A percentile compares a stretch with the other conserved stretches of the same genome.
Evolutionary conservation across 2,888 invertebrate genomes (phyloP).

Genomic region (Drosophila birchii): DNA sequence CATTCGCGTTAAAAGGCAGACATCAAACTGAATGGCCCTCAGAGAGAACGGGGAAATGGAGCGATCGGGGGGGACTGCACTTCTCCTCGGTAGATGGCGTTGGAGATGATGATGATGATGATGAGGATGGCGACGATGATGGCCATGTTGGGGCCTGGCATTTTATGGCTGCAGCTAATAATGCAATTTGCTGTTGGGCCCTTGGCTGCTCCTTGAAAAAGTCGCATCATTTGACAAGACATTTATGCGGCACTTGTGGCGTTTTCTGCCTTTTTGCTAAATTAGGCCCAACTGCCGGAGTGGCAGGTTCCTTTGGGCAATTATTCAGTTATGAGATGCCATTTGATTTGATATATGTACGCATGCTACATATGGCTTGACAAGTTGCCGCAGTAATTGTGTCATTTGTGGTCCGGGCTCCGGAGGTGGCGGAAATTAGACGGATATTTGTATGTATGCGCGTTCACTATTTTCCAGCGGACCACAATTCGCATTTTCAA

Average conservation of each 20-base stretch:
- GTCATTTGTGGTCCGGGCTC: conserved; percentile 39
- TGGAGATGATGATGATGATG: conserved; percentile 21
- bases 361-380: conserved; percentile 50
- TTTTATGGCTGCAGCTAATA: conserved; percentile 77
- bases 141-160: conserved; percentile 46
- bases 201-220: conserved; percentile 55
- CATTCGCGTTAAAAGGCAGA: conserved; percentile 74
- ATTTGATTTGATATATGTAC: conserved; percentile 64
- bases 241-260: conserved; percentile 79
- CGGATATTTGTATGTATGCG: background rate
- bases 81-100: conserved; percentile 19
- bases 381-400: conserved; percentile 49
- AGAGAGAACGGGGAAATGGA: background rate
- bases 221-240: conserved; percentile 80
- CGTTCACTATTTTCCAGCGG: conserved; percentile 13
- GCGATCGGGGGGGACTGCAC: conserved; percentile 12
- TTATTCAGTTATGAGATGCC: conserved; percentile 74
- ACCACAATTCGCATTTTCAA: conserved; percentile 14
- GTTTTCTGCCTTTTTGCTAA: conserved; percentile 64
- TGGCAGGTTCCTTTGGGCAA: conserved; percentile 53
- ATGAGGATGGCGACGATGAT: conserved; percentile 6
- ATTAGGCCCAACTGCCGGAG: conserved; percentile 73
- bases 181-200: conserved; percentile 72
- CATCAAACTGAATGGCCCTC: conserved; percentile 73
- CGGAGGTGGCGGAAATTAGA: conserved; percentile 27